These are phyloP conservation scores for Papio anubis DNA, from an alignment of 2,113 vertebrate species.

Conservation along the genomic window DNA sequence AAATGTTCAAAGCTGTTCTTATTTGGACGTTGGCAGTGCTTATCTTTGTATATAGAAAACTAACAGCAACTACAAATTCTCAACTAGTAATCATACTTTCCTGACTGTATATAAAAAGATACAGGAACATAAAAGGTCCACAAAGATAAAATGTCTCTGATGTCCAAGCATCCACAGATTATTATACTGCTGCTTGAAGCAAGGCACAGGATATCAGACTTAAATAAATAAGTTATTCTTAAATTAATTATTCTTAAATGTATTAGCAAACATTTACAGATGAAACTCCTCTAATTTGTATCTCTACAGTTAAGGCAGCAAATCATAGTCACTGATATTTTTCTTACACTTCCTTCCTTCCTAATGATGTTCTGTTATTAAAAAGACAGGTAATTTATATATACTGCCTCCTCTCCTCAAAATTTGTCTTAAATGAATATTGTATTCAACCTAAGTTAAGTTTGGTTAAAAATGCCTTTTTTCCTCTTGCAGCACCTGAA, in stretches of 20 bases:
- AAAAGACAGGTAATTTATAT: not conserved
- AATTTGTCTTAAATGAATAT: not conserved
- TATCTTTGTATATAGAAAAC: not conserved
- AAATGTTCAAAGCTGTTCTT: not conserved
- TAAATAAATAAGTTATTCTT: not conserved
- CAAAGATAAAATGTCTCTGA: not conserved
- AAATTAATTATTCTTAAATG: not conserved
- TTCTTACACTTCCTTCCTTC: not conserved
- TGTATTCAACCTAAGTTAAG: not conserved
- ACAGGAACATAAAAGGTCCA: not conserved
- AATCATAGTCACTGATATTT: not conserved
- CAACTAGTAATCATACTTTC: not conserved
- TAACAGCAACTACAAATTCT: not conserved
- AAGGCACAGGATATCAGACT: not conserved
- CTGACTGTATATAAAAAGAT: not conserved
- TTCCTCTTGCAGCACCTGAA: not conserved
- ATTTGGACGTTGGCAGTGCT: not conserved
- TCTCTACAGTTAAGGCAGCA: not conserved
- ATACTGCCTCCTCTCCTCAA: not conserved
- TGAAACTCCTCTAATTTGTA: not conserved
- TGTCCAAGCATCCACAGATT: not conserved
- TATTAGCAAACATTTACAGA: not conserved
- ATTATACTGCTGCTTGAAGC: not conserved
- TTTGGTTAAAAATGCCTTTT: not conserved
- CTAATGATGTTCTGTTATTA: not conserved